Percentiles rank a stretch among this genome's conserved stretches.
phyloP scores from a whole-genome alignment of 2,888 invertebrate species.

The Scaptomyza flava region DNA sequence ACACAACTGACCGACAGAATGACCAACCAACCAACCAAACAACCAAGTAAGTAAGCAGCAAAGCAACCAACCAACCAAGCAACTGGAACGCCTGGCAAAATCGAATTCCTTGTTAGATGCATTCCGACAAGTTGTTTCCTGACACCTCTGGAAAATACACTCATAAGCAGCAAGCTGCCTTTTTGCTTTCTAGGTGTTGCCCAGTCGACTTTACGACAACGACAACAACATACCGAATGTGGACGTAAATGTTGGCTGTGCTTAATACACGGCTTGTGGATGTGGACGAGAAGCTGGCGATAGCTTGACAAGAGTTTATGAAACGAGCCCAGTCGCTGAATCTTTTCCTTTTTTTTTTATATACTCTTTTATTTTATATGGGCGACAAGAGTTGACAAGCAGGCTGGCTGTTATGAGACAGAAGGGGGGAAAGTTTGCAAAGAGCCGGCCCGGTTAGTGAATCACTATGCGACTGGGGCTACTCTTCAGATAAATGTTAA shows the following conservation, averaged over 20 bases:
- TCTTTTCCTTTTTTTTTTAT: constrained; percentile 31
- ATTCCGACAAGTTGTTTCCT: constrained; percentile 85
- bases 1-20: constrained; percentile 39
- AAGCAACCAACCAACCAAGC: constrained; percentile 13
- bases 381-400: constrained; percentile 71
- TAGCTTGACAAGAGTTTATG: constrained; percentile 79
- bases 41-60: constrained; percentile 8
- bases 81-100: constrained; percentile 81
- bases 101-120: constrained; percentile 85
- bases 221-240: constrained; percentile 25
- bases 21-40: constrained; percentile 41
- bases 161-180: constrained; percentile 65
- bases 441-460: constrained; percentile 67
- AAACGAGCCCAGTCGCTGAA: constrained; percentile 69
- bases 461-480: constrained; percentile 59
- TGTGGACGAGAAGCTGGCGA: constrained; percentile 58
- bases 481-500: constrained; percentile 28
- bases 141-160: constrained; percentile 84
- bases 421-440: constrained; percentile 24
- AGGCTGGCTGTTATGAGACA: constrained; percentile 6
- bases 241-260: constrained; percentile 17
- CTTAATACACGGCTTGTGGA: constrained; percentile 13
- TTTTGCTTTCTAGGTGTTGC: constrained; percentile 73
- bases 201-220: constrained; percentile 71
- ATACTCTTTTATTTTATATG: constrained; percentile 52